Percentiles rank a stretch among this genome's conserved stretches.
phyloP scores from a whole-genome alignment of 2,797 vertebrate genomes.

The Argyrosomus regius region DNA sequence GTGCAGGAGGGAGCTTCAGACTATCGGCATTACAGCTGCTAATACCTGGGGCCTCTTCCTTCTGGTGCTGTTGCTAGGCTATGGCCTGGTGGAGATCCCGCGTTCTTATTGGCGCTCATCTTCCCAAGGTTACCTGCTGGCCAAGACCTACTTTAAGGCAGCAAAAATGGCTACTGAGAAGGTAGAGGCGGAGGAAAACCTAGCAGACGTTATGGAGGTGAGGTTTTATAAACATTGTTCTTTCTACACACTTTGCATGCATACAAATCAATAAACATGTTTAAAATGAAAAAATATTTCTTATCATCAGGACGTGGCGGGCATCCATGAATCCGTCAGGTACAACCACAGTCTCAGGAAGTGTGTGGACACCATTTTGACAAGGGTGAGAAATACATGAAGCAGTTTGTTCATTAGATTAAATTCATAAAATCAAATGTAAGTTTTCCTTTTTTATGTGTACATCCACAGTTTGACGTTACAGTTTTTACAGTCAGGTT shows the following conservation, averaged over 20 bases:
- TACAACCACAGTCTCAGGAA: constrained; percentile 91
- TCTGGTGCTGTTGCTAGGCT: constrained; percentile 93
- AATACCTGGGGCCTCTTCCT: constrained; percentile 97
- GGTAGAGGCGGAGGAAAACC: constrained; percentile 91
- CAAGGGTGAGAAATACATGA: constrained; percentile 86
- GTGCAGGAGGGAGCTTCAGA: constrained; percentile 90
- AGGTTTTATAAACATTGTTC: neutral
- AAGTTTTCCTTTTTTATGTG: neutral
- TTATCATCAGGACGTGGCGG: constrained; percentile 89
- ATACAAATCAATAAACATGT: neutral
- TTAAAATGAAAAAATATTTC: neutral
- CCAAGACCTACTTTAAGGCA: constrained; percentile 94
- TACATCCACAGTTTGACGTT: neutral
- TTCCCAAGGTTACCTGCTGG: constrained; percentile 88
- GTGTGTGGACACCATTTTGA: constrained; percentile 94
- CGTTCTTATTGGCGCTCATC: constrained; percentile 94
- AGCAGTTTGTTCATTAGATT: neutral
- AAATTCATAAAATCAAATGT: too few relatives aligned
- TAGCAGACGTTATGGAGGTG: constrained; percentile 95
- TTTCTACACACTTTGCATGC: too few relatives aligned
- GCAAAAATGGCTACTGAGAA: constrained; percentile 94
- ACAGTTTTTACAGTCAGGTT: neutral
- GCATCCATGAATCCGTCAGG: constrained; percentile 88
- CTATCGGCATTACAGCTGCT: constrained; percentile 93
- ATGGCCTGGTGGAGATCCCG: constrained; percentile 95